Base-by-base conservation (phyloP, 2,113 vertebrate genomes). In the Muntiacus muntjak region DNA sequence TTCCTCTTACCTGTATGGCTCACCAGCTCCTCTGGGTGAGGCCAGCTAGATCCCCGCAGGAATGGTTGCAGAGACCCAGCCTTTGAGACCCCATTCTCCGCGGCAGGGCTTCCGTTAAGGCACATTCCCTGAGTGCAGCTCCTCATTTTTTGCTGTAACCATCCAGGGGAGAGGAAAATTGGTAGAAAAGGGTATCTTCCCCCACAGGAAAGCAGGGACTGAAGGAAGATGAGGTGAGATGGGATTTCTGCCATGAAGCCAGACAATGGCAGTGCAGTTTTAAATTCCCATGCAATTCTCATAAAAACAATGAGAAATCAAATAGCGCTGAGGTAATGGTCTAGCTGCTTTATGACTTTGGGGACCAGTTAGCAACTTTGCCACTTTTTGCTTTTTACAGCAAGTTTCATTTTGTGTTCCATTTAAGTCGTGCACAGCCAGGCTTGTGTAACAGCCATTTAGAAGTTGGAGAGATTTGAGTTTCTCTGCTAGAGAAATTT, bases 221-320 rank as follows among this genome's bases (percentile, higher is more conserved):
- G 12, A 93, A 43, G 79, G 23, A 28, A 45, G 26, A 28, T 45
- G 40, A 86, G 17, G 11, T n/a, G 28, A 26, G 55, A 45, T 40
- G 33, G 57, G 76, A 45, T 67, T 52, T 91, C 88, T 54, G 26
- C 78, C 26, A 2, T 33, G 52, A 85, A 60, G 82, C 64, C 30
- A 43, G 58, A 64, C 15, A 33, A 25, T 14, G 76, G 55, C 55
- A 25, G 11, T 33, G 52, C 28, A 16, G 30, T 93, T 85, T 87
- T 89, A n/a, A 43, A 21, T 54, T 15, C n/a, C 52, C 0, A 4
- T 33, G 23, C 19, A 13, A 54, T 95, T 85, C 45, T 74, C 30
- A 76, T 60, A 60, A 57, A 92, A 82, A 54, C 15, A 89, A 11
- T 11, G 16, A 87, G 93, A 93, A 92, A 76, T 67, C 23, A 78